These are phyloP conservation scores for Icerya purchasi DNA, from an alignment of 2,888 invertebrate species.

Conservation along the genomic window DNA sequence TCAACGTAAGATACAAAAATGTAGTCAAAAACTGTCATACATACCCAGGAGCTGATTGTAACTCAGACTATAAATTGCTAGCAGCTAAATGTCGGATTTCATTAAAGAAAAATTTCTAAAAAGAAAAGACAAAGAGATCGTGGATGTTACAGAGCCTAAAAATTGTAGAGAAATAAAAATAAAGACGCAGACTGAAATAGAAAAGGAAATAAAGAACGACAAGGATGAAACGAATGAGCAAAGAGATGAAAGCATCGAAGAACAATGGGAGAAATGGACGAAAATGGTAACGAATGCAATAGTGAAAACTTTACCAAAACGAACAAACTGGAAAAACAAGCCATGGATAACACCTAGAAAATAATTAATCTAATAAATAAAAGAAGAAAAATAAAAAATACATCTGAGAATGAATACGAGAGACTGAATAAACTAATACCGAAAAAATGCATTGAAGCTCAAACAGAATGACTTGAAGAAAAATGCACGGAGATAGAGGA, in stretches of 20 bases:
- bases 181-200: background rate
- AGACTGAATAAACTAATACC: no score
- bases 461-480: background rate
- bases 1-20: background rate
- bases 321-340: background rate
- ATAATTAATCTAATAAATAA: background rate
- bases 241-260: background rate
- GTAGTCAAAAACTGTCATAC: background rate
- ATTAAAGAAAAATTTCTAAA: background rate
- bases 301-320: background rate
- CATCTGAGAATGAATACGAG: background rate
- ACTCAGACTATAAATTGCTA: background rate
- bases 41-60: background rate
- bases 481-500: background rate
- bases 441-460: no score
- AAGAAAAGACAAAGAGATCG: background rate
- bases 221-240: background rate
- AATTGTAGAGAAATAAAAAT: background rate
- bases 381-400: background rate
- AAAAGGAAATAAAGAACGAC: background rate
- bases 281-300: background rate
- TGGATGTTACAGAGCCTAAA: background rate
- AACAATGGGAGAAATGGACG: background rate
- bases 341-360: background rate
- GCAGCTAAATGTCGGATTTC: background rate